A percentile compares a stretch with the other conserved stretches of the same genome.
Evolutionary conservation across 2,113 vertebrate genomes (phyloP).

Genomic region (Rissa tridactyla): DNA sequence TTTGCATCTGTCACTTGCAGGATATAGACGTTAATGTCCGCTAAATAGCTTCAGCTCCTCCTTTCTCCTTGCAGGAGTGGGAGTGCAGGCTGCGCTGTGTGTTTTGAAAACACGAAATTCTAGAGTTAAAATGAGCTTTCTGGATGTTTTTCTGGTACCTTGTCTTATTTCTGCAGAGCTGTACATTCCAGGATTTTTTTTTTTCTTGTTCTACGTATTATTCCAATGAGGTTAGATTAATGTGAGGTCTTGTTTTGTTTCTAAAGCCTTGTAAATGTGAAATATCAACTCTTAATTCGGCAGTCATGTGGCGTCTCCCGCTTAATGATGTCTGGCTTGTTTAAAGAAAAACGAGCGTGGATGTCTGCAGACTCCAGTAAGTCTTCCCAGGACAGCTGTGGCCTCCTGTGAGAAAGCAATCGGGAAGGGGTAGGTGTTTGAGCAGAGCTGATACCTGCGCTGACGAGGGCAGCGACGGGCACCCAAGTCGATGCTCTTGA

Average conservation of each 20-base stretch:
- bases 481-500: accelerated
- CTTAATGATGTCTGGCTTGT: background rate
- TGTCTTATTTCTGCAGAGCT: background rate
- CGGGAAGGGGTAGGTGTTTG: background rate
- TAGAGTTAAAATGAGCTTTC: background rate
- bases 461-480: background rate
- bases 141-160: background rate
- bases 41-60: background rate
- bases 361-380: background rate
- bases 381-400: background rate
- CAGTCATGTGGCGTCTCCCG: accelerated
- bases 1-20: background rate
- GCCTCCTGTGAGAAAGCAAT: accelerated
- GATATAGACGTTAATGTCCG: background rate
- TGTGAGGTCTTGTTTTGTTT: background rate
- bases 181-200: background rate
- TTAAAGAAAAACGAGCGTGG: background rate
- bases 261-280: background rate
- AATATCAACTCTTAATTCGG: background rate
- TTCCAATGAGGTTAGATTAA: background rate
- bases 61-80: background rate
- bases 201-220: background rate
- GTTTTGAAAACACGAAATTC: background rate
- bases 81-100: accelerated
- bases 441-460: background rate